These are phyloP conservation scores for Muscicapa striata DNA, from an alignment of 2,797 vertebrate species.

Conservation along the genomic window DNA sequence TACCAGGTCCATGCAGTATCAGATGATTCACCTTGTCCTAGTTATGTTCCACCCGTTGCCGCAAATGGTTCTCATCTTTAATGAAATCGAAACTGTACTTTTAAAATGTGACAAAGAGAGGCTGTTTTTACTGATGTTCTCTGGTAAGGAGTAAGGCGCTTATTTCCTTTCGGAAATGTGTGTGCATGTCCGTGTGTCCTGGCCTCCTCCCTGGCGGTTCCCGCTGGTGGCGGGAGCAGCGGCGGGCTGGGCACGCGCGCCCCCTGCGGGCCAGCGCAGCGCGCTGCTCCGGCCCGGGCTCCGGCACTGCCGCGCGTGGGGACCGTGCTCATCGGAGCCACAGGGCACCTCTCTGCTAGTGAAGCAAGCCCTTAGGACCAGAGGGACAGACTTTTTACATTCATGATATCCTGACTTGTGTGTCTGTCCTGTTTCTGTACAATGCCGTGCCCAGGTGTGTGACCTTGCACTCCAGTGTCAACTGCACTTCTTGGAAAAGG, in stretches of 20 bases:
- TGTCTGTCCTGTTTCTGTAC: neutral
- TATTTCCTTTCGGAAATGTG: neutral
- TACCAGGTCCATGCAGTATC: neutral
- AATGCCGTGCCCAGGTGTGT: rapidly evolving
- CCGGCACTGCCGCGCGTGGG: neutral
- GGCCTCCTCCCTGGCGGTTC: neutral
- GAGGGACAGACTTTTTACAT: rapidly evolving
- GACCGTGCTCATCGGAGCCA: too few relatives aligned
- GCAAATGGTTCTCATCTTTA: neutral
- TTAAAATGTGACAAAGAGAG: neutral
- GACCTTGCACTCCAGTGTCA: neutral
- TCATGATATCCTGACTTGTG: neutral
- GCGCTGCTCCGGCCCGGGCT: neutral
- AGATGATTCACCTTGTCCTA: neutral
- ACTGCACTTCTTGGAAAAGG: neutral
- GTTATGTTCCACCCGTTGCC: neutral
- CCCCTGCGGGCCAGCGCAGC: constrained; percentile 10
- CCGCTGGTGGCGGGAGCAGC: neutral
- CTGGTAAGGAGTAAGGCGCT: neutral
- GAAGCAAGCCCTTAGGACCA: too few relatives aligned
- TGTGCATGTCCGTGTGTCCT: neutral
- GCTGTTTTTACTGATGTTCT: neutral
- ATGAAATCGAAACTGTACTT: neutral
- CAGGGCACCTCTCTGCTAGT: neutral
- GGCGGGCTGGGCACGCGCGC: neutral